phyloP scores from a whole-genome alignment of 2,888 invertebrate species.

The Brachypterus glaber region DNA sequence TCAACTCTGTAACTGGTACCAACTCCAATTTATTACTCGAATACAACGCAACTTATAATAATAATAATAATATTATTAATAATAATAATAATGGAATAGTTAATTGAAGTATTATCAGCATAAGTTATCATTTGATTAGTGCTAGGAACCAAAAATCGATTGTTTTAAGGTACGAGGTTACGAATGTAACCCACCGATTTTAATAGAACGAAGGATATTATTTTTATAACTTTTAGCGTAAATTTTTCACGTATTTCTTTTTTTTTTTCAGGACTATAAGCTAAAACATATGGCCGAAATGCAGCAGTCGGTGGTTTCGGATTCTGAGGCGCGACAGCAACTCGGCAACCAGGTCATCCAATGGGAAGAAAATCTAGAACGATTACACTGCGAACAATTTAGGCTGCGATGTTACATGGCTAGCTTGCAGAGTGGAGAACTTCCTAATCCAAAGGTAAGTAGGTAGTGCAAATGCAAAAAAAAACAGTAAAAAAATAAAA shows the following conservation, averaged over 20 bases:
- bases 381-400: constrained; percentile 94
- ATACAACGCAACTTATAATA: too few species aligned
- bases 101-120: too few species aligned
- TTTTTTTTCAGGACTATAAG: constrained; percentile 74
- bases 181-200: too few species aligned
- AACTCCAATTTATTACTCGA: too few species aligned
- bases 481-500: too few species aligned
- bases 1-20: too few species aligned
- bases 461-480: too few species aligned
- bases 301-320: constrained; percentile 92
- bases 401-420: constrained; percentile 94
- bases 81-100: too few species aligned
- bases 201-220: background rate
- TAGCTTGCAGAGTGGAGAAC: constrained; percentile 87
- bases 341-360: constrained; percentile 88
- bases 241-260: constrained; percentile 3
- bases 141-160: too few species aligned
- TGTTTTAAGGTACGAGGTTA: too few species aligned
- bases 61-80: too few species aligned
- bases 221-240: background rate
- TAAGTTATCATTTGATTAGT: too few species aligned
- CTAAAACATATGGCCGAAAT: constrained; percentile 98
- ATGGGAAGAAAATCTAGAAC: constrained; percentile 95
- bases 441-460: constrained; percentile 96
- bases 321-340: constrained; percentile 84